phyloP scores from a whole-genome alignment of 1,140 invertebrate genomes.

The Danaus plexippus region DNA sequence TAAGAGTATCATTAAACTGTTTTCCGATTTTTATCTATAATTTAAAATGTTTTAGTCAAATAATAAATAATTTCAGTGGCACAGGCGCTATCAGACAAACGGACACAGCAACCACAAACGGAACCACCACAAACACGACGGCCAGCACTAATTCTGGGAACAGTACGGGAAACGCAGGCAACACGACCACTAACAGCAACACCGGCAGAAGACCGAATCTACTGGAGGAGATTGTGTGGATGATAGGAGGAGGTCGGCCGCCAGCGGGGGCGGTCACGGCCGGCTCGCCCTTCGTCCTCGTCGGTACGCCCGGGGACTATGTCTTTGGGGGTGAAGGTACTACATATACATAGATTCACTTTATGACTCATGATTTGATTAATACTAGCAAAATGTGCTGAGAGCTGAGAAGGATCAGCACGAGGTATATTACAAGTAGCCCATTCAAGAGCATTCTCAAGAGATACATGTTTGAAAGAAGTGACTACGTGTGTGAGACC shows the following conservation, averaged over 20 bases:
- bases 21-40: not conserved
- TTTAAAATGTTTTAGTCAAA: slow-evolving; percentile 1
- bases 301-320: slow-evolving; percentile 72
- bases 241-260: slow-evolving; percentile 43
- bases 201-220: slow-evolving; percentile 32
- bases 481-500: no score
- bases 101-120: not conserved
- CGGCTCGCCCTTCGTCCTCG: slow-evolving; percentile 50
- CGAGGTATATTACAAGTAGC: no score
- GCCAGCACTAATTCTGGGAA: slow-evolving; percentile 3
- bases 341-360: no score
- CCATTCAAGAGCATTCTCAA: no score
- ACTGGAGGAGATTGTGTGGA: slow-evolving; percentile 55
- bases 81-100: slow-evolving; percentile 1
- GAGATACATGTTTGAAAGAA: no score
- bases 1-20: not conserved
- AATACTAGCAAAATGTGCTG: no score
- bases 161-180: slow-evolving; percentile 4
- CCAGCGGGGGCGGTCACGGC: slow-evolving; percentile 40
- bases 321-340: slow-evolving; percentile 78
- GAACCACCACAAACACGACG: not conserved
- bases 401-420: no score
- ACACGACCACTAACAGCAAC: not conserved
- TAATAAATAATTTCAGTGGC: slow-evolving; percentile 4
- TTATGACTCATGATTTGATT: no score